phyloP scores from a whole-genome alignment of 2,888 invertebrate species.

The Drosophila greeni region DNA sequence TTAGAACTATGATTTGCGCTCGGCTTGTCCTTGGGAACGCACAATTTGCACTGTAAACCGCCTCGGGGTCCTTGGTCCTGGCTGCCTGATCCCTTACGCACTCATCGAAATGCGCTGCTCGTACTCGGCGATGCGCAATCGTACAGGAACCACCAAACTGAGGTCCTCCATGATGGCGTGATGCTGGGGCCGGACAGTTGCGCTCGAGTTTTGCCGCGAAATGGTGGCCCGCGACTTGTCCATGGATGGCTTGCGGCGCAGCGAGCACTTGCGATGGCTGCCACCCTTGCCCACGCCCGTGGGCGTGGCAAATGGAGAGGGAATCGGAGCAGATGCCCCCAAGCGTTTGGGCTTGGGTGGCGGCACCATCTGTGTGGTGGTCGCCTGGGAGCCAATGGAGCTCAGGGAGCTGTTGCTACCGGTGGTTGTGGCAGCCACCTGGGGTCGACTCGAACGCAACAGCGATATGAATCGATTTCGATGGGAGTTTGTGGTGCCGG shows the following conservation, averaged over 20 bases:
- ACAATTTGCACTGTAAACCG: slow-evolving; percentile 34
- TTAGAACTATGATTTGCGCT: slow-evolving; percentile 8
- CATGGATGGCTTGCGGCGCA: slow-evolving; percentile 70
- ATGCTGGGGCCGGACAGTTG: slow-evolving; percentile 64
- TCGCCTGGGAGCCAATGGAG: slow-evolving; percentile 20
- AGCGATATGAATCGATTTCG: slow-evolving; percentile 59
- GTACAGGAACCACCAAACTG: slow-evolving; percentile 74
- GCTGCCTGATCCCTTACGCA: slow-evolving; percentile 28
- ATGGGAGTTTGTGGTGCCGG: slow-evolving; percentile 23
- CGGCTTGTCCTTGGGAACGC: slow-evolving; percentile 48
- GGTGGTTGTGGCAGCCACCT: slow-evolving; percentile 44
- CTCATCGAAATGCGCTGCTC: slow-evolving; percentile 70
- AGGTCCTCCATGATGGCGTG: slow-evolving; percentile 76
- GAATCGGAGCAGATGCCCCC: slow-evolving; percentile 24
- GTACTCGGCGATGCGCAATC: slow-evolving; percentile 74
- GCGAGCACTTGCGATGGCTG: slow-evolving; percentile 61
- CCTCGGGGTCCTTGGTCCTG: neutral
- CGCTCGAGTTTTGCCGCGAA: slow-evolving; percentile 60
- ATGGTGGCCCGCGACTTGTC: slow-evolving; percentile 72
- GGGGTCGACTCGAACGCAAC: slow-evolving; percentile 52
- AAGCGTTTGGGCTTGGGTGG: slow-evolving; percentile 66
- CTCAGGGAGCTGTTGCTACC: slow-evolving; percentile 23
- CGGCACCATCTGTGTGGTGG: slow-evolving; percentile 39
- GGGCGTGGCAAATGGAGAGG: slow-evolving; percentile 48
- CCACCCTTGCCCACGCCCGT: slow-evolving; percentile 28